phyloP scores from a whole-genome alignment of 2,113 vertebrate genomes.

The pig (Sus scrofa) region T2T-Sscrofa CM000816.6:68053001-68053500 shows the following conservation, averaged over 20 bases:
- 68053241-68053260: neutral
- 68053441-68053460: neutral
- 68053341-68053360: neutral
- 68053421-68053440: neutral
- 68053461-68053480: neutral
- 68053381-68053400: neutral
- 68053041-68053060: neutral
- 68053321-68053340: neutral
- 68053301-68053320: neutral
- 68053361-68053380: neutral
- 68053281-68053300: neutral
- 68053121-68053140: neutral
- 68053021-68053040: neutral
- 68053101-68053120: neutral
- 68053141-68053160: neutral
- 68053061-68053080: neutral
- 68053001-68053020: neutral
- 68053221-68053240: neutral
- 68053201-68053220: too few relatives aligned
- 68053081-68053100: neutral
- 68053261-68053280: neutral
- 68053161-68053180: neutral
- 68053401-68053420: neutral
- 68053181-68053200: too few relatives aligned
- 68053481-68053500: conserved; percentile 17